Evolutionary conservation across 2,113 vertebrate genomes (phyloP), one percentile per base, ranked within the genome.

Genomic region (Cololabis saira): DNA sequence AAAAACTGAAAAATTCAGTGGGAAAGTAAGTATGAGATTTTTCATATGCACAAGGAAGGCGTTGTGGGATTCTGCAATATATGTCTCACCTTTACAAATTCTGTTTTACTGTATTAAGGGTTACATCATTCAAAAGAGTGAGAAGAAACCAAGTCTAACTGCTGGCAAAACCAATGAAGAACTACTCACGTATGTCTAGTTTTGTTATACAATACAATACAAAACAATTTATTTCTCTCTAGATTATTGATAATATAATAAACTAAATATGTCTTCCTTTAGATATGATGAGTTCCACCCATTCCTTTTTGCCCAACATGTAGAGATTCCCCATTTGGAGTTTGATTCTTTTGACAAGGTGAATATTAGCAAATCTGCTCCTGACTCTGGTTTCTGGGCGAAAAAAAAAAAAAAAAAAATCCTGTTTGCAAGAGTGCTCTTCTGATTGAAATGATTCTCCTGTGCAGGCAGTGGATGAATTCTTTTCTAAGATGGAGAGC

Each of bases 231-330:
- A 16, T 65, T 15, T 1, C 37, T 48, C 55, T 1, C 55, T 1
- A 10, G 1, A 15, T 61, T 2, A 6, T 21, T 51, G 7, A 43
- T 19, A 37, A 37, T 37, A 9, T 37, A 37, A 37, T 37, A 37
- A 37, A 37, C 44, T 1, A 9, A 24, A 62, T 1, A 47, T 49
- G 21, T 55, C 89, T 41, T 87, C 84, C 90, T 91, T n/a, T 90
- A 99, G 98, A 85, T 98, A 98, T 78, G 97, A 99, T 72, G 98
- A 99, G 82, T 99, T 99, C 91, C 97, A 99, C 86, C 97, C 98
- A 75, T 99, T 98, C 86, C 94, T 97, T 73, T 99, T 98, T 89
- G 93, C 92, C 59, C 98, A 99, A 84, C 93, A 98, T 90, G 83
- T 83, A 78, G 93, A 95, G 64, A 95, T 91, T 78, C 93, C 92